These are phyloP conservation scores for Hycleus phaleratus DNA, from an alignment of 1,140 invertebrate genomes.

Conservation along the genomic window DNA sequence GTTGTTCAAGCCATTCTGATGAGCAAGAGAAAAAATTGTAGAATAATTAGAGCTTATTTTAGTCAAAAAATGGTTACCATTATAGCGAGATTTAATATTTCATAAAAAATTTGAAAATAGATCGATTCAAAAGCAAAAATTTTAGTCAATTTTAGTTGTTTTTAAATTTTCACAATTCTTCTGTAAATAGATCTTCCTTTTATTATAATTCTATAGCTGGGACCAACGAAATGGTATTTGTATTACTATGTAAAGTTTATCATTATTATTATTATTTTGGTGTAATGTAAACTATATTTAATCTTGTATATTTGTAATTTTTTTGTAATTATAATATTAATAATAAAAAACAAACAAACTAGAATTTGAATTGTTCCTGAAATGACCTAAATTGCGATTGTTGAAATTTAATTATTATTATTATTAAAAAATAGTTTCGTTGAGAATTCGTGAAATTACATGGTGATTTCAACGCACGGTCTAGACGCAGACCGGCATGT, in stretches of 20 bases:
- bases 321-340: conserved; percentile 22
- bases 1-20: conserved; percentile 3
- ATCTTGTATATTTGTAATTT: conserved; percentile 28
- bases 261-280: conserved; percentile 10
- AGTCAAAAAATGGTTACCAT: conserved; percentile 34
- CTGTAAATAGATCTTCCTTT: too few relatives aligned
- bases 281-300: conserved; percentile 18
- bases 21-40: neutral
- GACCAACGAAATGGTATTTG: conserved; percentile 20
- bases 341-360: conserved; percentile 5
- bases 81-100: neutral
- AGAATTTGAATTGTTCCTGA: too few relatives aligned
- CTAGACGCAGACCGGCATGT: too few relatives aligned
- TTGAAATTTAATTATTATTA: too few relatives aligned
- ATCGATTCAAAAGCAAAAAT: conserved; percentile 5
- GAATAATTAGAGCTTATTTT: conserved; percentile 19
- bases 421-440: too few relatives aligned
- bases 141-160: conserved; percentile 21
- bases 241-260: conserved; percentile 9
- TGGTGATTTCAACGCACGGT: too few relatives aligned
- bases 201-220: neutral
- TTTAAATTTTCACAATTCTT: conserved; percentile 9
- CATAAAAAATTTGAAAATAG: too few relatives aligned
- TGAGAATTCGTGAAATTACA: too few relatives aligned
- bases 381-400: too few relatives aligned